These are phyloP conservation scores for Gobionotothen gibberifrons DNA, from an alignment of 2,797 vertebrate species.

Conservation along the genomic window DNA sequence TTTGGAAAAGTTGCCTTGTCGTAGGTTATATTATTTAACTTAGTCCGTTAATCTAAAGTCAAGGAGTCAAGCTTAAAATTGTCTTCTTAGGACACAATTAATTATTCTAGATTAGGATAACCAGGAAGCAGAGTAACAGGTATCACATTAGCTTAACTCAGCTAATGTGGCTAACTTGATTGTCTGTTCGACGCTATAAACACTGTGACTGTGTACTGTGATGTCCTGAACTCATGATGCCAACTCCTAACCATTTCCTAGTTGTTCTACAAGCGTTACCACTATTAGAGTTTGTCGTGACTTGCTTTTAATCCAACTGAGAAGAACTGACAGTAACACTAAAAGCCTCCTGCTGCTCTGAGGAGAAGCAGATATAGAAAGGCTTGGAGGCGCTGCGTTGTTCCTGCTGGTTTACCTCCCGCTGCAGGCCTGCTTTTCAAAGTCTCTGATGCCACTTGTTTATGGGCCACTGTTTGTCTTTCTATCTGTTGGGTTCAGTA, in stretches of 20 bases:
- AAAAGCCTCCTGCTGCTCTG: slow-evolving; percentile 59
- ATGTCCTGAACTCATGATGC: slow-evolving; percentile 53
- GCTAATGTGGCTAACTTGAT: slow-evolving; percentile 26
- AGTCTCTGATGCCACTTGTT: not conserved
- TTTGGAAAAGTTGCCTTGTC: not conserved
- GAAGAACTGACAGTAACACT: slow-evolving; percentile 36
- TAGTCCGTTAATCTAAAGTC: too few relatives aligned
- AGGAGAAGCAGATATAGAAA: slow-evolving; percentile 17
- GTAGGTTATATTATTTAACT: not conserved
- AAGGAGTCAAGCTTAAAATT: not conserved
- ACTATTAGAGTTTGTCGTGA: slow-evolving; percentile 38
- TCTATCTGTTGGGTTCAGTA: not conserved
- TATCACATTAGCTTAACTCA: slow-evolving; percentile 29
- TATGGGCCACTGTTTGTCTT: not conserved
- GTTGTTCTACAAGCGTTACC: slow-evolving; percentile 37
- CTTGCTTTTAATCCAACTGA: slow-evolving; percentile 44
- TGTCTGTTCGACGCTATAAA: slow-evolving; percentile 41
- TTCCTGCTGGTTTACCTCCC: not conserved
- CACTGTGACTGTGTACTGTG: slow-evolving; percentile 35
- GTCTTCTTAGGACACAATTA: not conserved
- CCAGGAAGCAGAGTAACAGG: slow-evolving; percentile 5
- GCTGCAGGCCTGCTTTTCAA: not conserved
- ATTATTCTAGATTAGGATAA: not conserved
- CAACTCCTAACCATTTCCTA: slow-evolving; percentile 28
- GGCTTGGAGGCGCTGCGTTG: slow-evolving; percentile 24